phyloP scores from a whole-genome alignment of 2,888 invertebrate species.

The Andrena bicolor region DNA sequence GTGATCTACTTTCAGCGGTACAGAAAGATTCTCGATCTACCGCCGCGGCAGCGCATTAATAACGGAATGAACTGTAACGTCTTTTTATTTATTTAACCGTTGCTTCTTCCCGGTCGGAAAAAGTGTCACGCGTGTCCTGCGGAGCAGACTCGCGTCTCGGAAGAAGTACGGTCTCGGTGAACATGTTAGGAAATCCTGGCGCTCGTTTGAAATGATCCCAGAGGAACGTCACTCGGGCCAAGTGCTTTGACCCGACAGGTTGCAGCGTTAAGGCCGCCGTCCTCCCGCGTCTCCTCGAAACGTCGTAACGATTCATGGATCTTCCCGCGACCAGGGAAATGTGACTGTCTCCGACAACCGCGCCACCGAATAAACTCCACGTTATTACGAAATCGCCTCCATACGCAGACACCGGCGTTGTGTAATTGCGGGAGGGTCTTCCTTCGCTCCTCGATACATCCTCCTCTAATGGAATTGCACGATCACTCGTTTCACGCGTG shows the following conservation, averaged over 20 bases:
- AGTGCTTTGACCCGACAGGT: neutral
- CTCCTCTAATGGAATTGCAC: slow-evolving; percentile 38
- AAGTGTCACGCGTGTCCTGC: no score
- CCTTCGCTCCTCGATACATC: slow-evolving; percentile 6
- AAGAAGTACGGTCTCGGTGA: neutral
- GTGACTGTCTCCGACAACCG: slow-evolving; percentile 11
- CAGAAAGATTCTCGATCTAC: slow-evolving; percentile 9
- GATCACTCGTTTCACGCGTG: slow-evolving; percentile 49
- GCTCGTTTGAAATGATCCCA: neutral
- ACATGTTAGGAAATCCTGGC: neutral
- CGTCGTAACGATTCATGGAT: slow-evolving; percentile 42
- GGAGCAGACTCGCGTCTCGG: no score
- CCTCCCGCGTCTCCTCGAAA: slow-evolving; percentile 38
- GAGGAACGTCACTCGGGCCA: neutral
- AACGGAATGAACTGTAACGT: slow-evolving; percentile 16
- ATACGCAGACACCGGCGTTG: slow-evolving; percentile 36
- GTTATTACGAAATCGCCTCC: slow-evolving; percentile 41
- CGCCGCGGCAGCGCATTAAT: slow-evolving; percentile 18
- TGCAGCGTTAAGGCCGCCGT: slow-evolving; percentile 31
- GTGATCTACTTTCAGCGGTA: neutral
- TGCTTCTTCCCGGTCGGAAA: no score
- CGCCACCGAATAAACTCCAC: slow-evolving; percentile 20
- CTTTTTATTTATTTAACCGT: neutral
- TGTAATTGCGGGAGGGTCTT: slow-evolving; percentile 38
- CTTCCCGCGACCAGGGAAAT: slow-evolving; percentile 17